Percentiles rank a stretch among this genome's conserved stretches.
phyloP scores from a whole-genome alignment of 2,113 vertebrate species.

The Nannospalax galili region DNA sequence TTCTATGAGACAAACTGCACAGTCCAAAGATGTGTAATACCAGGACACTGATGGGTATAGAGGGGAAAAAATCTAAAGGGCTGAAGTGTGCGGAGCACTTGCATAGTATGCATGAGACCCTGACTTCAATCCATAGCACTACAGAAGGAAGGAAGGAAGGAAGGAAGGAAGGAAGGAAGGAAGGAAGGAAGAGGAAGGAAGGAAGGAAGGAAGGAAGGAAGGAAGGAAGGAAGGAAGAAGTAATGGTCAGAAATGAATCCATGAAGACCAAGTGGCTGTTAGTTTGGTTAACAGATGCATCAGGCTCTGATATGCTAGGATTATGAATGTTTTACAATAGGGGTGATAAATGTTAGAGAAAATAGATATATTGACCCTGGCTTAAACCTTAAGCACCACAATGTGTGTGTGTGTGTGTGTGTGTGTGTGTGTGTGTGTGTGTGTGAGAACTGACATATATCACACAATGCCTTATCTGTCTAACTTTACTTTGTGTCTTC shows the following conservation, averaged over 20 bases:
- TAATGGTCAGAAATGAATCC: background rate
- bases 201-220: accelerated
- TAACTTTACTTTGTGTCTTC: background rate
- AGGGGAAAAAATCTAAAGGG: background rate
- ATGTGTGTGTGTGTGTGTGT: no score
- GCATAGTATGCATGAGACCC: no score
- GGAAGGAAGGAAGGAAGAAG: background rate
- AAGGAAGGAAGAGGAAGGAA: no score
- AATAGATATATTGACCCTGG: background rate
- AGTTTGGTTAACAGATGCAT: background rate
- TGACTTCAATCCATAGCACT: background rate
- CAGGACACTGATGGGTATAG: background rate
- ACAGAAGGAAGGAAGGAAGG: no score
- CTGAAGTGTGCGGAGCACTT: background rate
- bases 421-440: no score
- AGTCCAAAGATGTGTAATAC: background rate
- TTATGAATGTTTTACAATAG: background rate
- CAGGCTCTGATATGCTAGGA: background rate
- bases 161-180: background rate
- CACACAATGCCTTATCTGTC: background rate
- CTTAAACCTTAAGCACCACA: background rate
- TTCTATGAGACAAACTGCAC: background rate
- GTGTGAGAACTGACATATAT: no score
- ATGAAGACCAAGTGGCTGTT: background rate
- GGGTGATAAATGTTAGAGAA: background rate